Conservation (phyloP, 2,113 vertebrate genomes). For the Erythrocercus mccallii region DNA sequence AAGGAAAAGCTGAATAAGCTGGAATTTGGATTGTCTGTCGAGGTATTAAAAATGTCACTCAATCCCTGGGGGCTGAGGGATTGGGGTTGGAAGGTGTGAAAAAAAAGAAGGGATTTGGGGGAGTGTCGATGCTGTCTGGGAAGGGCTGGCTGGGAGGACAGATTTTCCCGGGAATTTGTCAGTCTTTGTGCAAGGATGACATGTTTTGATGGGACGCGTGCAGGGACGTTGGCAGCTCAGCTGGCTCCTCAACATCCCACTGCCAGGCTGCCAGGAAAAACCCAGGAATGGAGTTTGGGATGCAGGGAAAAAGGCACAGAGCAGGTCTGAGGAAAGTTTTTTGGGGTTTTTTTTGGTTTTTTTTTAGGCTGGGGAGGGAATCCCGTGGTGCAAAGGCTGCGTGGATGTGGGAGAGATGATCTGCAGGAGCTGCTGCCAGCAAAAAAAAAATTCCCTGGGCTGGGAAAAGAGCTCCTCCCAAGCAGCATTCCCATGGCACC, state of each 20-base stretch:
- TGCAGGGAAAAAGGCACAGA: neutral
- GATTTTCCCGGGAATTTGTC: slow-evolving; percentile 21
- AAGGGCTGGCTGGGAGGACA: slow-evolving; percentile 50
- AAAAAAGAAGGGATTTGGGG: neutral
- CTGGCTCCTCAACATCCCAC: neutral
- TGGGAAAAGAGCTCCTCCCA: neutral
- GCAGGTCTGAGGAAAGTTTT: neutral
- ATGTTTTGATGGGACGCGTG: slow-evolving; percentile 22
- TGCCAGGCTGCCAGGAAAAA: neutral
- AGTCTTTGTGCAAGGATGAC: slow-evolving; percentile 34
- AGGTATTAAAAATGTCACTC: slow-evolving; percentile 29
- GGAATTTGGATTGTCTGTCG: neutral
- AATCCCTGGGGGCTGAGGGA: neutral
- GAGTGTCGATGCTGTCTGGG: slow-evolving; percentile 29
- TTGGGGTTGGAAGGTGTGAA: neutral
- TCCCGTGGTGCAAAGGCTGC: accelerated
- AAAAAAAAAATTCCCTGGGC: neutral
- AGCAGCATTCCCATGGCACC: neutral
- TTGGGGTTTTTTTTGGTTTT: no score
- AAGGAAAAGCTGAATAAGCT: slow-evolving; percentile 12
- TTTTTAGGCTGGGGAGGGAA: neutral
- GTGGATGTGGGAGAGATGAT: accelerated
- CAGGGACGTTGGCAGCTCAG: slow-evolving; percentile 7
- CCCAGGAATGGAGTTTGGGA: accelerated
- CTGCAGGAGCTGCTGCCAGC: neutral